Evolutionary conservation across 2,888 invertebrate genomes (phyloP), one percentile per base, ranked within the genome.

Genomic region (Sialis fuliginosa): DNA sequence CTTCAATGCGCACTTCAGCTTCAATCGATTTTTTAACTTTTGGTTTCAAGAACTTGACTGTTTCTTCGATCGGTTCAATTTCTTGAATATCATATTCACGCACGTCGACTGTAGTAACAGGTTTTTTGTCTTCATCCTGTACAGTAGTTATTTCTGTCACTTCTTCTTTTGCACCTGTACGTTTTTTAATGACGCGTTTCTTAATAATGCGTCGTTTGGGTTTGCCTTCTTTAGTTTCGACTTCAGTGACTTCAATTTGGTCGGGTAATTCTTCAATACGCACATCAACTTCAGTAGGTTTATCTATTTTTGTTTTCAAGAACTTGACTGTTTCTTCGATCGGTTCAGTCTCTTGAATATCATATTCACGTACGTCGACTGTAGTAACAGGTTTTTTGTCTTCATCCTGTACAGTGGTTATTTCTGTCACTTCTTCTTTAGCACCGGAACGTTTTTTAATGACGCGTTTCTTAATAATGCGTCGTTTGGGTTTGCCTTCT

Each of bases 91-190:
- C 45, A 13, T 39, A 37, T 32, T 45, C 43, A 44, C 50, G 41
- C 54, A 56, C 48, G 51, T 49, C 50, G 51, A 67, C 62, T 4
- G 64, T 53, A 46, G 64, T 58, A 55, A 67, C 54, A 52, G 69
- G 59, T 60, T 64, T 54, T 54, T 62, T 66, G 39, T 67, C 65
- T 50, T 67, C 66, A 53, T 68, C 68, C 53, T 68, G 65, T 37
- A 64, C 58, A 1, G 60, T 63, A n/a, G 61, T 58, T 54, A 69
- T 67, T 64, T 70, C 64, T 54, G 69, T 69, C 55, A 52, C 54
- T 58, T 60, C 60, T 53, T 54, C 61, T 44, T 56, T 54, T 4
- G 54, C 57, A 9, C 58, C 59, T 49, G 55, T 53, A 39, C 54
- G 57, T 48, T 58, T 62, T 44, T 54, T 57, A 5, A 51, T 48